Conservation (phyloP, 2,888 invertebrate species). For the Mesoligia furuncula region DNA sequence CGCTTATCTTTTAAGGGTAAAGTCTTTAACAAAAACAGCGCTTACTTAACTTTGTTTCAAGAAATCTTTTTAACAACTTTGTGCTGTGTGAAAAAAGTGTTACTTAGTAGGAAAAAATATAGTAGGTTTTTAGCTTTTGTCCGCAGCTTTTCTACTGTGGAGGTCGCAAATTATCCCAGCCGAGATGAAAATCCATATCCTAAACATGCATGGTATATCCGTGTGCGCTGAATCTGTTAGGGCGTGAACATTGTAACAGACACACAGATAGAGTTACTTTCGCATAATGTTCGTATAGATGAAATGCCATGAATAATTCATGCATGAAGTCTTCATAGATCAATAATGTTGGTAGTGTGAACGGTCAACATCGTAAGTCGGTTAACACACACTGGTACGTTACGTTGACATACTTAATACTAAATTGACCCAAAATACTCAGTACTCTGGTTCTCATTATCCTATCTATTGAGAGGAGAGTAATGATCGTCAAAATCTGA, state of each 20-base stretch:
- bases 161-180: background rate
- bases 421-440: background rate
- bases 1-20: slow-evolving; percentile 32
- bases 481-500: background rate
- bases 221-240: background rate
- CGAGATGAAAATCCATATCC: background rate
- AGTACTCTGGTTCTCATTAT: background rate
- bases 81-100: slow-evolving; percentile 1
- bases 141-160: no score
- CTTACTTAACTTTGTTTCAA: slow-evolving; percentile 32
- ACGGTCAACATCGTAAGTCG: background rate
- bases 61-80: slow-evolving; percentile 34
- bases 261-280: background rate
- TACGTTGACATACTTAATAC: no score
- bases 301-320: background rate
- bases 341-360: background rate
- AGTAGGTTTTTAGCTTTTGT: background rate
- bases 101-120: background rate
- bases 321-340: background rate
- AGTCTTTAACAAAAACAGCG: slow-evolving; percentile 43
- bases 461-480: background rate
- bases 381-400: background rate
- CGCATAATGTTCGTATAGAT: background rate
- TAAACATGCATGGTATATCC: background rate
- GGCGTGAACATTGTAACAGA: background rate